phyloP scores from a whole-genome alignment of 2,797 vertebrate species.

The Rhincodon typus region DNA sequence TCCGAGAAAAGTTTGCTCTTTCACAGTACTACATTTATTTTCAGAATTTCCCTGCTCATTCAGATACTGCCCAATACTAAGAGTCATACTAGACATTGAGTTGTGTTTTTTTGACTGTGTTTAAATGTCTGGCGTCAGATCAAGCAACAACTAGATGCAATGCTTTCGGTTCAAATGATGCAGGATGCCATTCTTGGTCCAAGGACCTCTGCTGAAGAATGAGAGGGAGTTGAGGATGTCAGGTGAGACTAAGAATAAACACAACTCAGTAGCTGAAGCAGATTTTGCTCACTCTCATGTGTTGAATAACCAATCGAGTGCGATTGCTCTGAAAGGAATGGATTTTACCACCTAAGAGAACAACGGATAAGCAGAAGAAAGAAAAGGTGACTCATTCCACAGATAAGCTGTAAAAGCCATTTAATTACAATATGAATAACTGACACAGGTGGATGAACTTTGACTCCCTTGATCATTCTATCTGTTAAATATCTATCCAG shows the following conservation, averaged over 20 bases:
- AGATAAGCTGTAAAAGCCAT: too few species aligned
- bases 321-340: not conserved
- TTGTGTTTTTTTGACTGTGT: not conserved
- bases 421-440: not conserved
- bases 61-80: not conserved
- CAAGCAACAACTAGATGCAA: not conserved
- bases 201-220: not conserved
- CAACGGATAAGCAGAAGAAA: not conserved
- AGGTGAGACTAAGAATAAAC: not conserved
- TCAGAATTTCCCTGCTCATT: not conserved
- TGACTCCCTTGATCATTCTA: too few species aligned
- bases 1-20: not conserved
- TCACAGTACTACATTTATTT: not conserved
- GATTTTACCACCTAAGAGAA: not conserved
- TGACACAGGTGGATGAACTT: not conserved
- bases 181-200: not conserved
- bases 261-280: not conserved
- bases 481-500: too few species aligned
- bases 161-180: not conserved
- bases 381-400: not conserved
- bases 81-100: not conserved
- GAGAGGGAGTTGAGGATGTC: not conserved
- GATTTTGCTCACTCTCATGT: not conserved
- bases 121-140: not conserved
- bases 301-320: not conserved